Conservation (phyloP, 2,888 invertebrate genomes). For the Alcis repandata region DNA sequence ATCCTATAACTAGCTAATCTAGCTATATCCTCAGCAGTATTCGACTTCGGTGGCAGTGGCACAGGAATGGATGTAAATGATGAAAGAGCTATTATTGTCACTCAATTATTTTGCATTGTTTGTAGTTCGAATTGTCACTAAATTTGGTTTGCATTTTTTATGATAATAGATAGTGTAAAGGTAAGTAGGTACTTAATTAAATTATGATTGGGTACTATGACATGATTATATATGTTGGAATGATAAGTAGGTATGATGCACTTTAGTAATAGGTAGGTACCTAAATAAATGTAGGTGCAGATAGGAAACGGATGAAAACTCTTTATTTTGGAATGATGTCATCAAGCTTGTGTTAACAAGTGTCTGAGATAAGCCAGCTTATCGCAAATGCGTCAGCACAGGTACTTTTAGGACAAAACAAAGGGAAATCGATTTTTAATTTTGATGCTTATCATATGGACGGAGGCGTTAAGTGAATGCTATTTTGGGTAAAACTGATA, state of each 20-base stretch:
- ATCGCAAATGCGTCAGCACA: slow-evolving; percentile 67
- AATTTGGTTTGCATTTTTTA: too few species aligned
- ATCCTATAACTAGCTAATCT: too few species aligned
- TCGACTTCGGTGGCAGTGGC: too few species aligned
- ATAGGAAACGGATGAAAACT: slow-evolving; percentile 40
- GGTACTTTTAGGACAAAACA: slow-evolving; percentile 62
- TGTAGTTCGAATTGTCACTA: too few species aligned
- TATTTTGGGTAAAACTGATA: slow-evolving; percentile 21
- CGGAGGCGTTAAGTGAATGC: slow-evolving; percentile 42
- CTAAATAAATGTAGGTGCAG: not conserved
- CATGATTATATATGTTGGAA: too few species aligned
- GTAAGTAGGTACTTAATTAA: too few species aligned
- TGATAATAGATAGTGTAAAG: too few species aligned
- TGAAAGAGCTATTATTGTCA: too few species aligned
- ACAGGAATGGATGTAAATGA: too few species aligned
- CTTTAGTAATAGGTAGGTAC: not conserved
- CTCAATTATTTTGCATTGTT: too few species aligned
- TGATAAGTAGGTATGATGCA: not conserved
- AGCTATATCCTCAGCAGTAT: too few species aligned
- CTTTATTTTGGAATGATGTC: slow-evolving; percentile 62
- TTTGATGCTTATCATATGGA: slow-evolving; percentile 38
- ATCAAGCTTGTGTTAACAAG: slow-evolving; percentile 66
- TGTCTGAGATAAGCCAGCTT: slow-evolving; percentile 63
- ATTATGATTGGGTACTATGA: too few species aligned
- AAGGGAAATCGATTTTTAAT: slow-evolving; percentile 52